A percentile compares a stretch with the other conserved stretches of the same genome.
phyloP scores from a whole-genome alignment of 2,113 vertebrate species.

The Fulmarus glacialis region DNA sequence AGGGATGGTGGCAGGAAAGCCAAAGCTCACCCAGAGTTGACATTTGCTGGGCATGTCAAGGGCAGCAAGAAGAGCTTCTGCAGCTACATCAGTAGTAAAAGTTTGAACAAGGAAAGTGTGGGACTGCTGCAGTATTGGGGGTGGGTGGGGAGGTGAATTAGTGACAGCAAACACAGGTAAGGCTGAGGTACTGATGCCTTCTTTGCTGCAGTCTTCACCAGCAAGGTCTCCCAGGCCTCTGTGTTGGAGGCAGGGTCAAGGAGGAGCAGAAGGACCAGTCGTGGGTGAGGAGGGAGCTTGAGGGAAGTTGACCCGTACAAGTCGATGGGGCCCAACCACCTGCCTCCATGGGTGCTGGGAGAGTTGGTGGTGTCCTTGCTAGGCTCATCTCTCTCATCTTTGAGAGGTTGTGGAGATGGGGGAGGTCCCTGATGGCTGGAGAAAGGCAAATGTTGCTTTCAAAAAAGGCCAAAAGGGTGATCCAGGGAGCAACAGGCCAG shows the following conservation, averaged over 20 bases:
- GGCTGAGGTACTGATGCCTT: neutral
- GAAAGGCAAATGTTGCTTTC: neutral
- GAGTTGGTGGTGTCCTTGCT: neutral
- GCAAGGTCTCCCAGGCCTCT: neutral
- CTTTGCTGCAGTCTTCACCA: neutral
- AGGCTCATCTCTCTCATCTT: neutral
- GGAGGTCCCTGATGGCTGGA: neutral
- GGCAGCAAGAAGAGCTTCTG: neutral
- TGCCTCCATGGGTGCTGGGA: neutral
- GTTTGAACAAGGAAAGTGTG: neutral
- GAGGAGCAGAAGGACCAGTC: neutral
- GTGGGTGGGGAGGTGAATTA: neutral
- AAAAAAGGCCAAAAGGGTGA: neutral
- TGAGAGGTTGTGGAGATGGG: neutral
- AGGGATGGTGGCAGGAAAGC: neutral
- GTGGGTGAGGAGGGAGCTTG: neutral
- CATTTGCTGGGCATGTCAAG: neutral
- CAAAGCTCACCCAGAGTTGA: neutral
- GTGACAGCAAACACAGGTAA: neutral
- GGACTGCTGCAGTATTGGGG: neutral
- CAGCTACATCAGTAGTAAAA: neutral
- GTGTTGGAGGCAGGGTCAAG: neutral
- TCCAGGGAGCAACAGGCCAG: neutral
- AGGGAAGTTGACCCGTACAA: neutral
- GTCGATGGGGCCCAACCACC: neutral